Percentiles rank a stretch among this genome's conserved stretches.
phyloP scores from a whole-genome alignment of 23 tunicate species.

The Trididemnum clinides region DNA sequence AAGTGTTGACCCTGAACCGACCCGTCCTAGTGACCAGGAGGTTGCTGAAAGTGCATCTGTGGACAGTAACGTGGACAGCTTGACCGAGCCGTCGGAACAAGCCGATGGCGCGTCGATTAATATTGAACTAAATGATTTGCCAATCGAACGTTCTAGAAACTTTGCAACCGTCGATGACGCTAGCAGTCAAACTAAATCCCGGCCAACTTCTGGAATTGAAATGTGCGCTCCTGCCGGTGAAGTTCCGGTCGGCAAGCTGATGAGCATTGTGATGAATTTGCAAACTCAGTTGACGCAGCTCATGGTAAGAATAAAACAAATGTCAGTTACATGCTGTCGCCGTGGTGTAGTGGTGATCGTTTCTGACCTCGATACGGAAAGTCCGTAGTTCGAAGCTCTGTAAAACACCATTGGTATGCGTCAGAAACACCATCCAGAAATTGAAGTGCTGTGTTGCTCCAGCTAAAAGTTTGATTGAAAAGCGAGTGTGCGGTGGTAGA shows the following conservation, averaged over 20 bases:
- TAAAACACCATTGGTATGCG: too few species aligned
- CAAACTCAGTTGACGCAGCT: constrained; percentile 69
- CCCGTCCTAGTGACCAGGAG: too few species aligned
- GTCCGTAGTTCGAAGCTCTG: too few species aligned
- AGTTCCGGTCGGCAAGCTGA: constrained; percentile 41
- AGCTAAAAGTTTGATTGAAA: too few species aligned
- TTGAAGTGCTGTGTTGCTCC: too few species aligned
- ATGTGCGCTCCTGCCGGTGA: constrained; percentile 7
- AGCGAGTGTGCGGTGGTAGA: too few species aligned
- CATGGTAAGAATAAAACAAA: constrained; percentile 29
- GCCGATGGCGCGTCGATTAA: not conserved
- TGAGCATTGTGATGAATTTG: constrained; percentile 25
- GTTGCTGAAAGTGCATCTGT: not conserved
- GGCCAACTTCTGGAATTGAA: constrained; percentile 37
- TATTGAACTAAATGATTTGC: not conserved
- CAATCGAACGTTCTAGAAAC: not conserved
- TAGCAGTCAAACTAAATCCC: constrained; percentile 7
- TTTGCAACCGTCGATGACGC: not conserved
- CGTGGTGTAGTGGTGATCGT: too few species aligned
- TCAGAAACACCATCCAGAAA: too few species aligned
- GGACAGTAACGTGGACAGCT: not conserved
- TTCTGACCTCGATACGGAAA: too few species aligned
- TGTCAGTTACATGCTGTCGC: too few species aligned
- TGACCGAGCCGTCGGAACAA: not conserved
- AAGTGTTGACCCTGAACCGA: not conserved